phyloP scores from a whole-genome alignment of 2,113 vertebrate genomes.

The Sphaerodactylus townsendi region DNA sequence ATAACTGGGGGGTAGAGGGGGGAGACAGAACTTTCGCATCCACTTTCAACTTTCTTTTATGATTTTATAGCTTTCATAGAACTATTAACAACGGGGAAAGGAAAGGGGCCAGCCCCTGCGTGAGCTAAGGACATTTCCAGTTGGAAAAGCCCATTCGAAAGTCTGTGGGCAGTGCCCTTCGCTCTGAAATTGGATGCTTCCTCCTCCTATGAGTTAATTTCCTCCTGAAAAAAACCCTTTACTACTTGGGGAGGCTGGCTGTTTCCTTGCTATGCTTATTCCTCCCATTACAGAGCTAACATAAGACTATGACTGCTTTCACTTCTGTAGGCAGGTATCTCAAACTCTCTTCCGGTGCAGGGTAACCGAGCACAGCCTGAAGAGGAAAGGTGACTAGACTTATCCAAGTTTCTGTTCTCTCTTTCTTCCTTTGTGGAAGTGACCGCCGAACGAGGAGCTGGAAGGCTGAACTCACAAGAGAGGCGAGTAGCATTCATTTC shows the following conservation, averaged over 20 bases:
- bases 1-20: no score
- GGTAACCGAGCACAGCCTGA: neutral
- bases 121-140: no score
- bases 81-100: neutral
- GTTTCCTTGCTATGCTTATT: neutral
- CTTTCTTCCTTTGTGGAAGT: neutral
- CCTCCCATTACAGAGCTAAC: neutral
- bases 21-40: no score
- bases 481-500: neutral
- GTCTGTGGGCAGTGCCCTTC: neutral
- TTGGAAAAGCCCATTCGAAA: neutral
- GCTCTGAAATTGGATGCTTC: neutral
- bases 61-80: no score
- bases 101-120: neutral
- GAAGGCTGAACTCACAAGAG: neutral
- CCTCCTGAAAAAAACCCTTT: neutral
- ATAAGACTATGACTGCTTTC: no score
- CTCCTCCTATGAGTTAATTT: neutral
- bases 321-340: no score
- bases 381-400: neutral
- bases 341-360: neutral
- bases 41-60: no score
- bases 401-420: neutral
- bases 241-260: neutral
- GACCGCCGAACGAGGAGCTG: neutral